A percentile compares a stretch with the other conserved stretches of the same genome.
Conservation (phyloP, 2,797 vertebrate genomes). For the Anguilla pacifica region DNA sequence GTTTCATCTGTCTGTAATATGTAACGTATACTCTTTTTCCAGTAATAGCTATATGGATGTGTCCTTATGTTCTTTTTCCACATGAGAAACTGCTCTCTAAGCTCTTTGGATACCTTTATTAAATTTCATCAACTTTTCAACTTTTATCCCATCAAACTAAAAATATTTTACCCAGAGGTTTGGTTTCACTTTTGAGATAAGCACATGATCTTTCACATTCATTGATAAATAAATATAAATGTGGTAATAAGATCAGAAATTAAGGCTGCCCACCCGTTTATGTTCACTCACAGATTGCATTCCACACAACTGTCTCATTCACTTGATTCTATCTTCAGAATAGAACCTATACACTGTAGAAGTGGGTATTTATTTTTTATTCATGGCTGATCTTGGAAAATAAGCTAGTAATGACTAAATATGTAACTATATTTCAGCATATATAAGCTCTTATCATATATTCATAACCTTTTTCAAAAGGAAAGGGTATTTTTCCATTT, state of each 20-base stretch:
- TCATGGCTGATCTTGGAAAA: not conserved
- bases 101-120: not conserved
- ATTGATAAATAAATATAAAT: not conserved
- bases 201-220: not conserved
- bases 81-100: not conserved
- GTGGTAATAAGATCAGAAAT: not conserved
- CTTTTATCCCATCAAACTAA: constrained; percentile 2
- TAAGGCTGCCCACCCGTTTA: not conserved
- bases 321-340: not conserved
- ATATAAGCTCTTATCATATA: not conserved
- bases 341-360: not conserved
- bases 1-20: not conserved
- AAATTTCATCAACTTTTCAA: not conserved
- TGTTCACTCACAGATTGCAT: not conserved
- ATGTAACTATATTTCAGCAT: not conserved
- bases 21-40: not conserved
- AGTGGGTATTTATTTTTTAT: not conserved
- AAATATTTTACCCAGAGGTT: constrained; percentile 12
- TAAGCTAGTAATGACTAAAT: not conserved
- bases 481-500: not conserved
- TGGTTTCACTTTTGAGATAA: constrained; percentile 16
- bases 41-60: not conserved
- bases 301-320: not conserved
- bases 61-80: not conserved
- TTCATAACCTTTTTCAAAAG: not conserved